Evolutionary conservation across 1,140 invertebrate genomes (phyloP), one percentile per base, ranked within the genome.

Genomic region (Pseudoatta argentina): DNA sequence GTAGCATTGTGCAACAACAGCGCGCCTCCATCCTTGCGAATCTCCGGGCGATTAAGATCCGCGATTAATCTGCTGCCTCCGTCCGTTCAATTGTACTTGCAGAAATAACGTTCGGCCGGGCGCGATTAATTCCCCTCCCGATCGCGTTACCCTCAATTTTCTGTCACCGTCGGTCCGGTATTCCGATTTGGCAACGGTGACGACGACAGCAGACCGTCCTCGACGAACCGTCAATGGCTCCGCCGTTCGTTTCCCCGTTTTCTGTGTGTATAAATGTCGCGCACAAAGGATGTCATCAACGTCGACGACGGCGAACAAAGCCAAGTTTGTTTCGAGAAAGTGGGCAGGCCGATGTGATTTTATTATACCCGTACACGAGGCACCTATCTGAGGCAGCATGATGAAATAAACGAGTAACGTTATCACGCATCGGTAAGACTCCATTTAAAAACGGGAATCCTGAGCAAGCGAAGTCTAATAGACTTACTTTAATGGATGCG

Each of bases 91-190:
- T 83, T 83, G 61, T 51, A 12, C 75, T 61, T 66, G 77, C 85
- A 83, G 85, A 88, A 89, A 89, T 89, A 89, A 87, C 71, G 77
- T 88, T 89, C 69, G 86, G 81, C 75, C 85, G 85, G 85, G 75
- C 69, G 83, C 85, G 81, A 86, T 89, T 79, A 89, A 89, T 73
- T 69, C 55, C 78, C 39, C 72, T 69, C 61, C 78, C 57, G 72
- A 87, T 89, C 77, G 67, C 66, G 85, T 82, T 85, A 87, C 85
- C 51, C 78, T 67, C 44, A 89, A 86, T 89, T 89, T 89, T 86
- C 88, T 81, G 82, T 89, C 87, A 83, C 59, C 85, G 55, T 66
- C 76, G 77, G 89, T 89, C 27, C 66, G 63, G 44, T 78, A 51
- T 73, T 87, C 86, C 88, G 67, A 75, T 83, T 89, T 89, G 88